Conservation (phyloP, 2,797 vertebrate species). For the Leuciscus waleckii region DNA sequence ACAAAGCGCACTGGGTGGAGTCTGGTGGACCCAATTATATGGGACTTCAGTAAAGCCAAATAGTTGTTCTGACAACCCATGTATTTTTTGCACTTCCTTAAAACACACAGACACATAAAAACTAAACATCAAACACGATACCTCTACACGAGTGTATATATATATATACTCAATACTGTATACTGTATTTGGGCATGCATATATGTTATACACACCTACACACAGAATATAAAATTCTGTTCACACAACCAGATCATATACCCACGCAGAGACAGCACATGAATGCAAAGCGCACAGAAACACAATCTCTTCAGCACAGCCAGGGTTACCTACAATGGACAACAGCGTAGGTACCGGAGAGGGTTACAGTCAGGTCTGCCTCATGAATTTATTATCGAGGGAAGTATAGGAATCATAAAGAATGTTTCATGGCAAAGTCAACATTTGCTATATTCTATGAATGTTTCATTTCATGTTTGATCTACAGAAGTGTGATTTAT, state of each 20-base stretch:
- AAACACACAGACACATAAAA: conserved; percentile 9
- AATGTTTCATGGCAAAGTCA: conserved; percentile 45
- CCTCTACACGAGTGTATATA: not conserved
- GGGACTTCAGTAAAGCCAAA: not conserved
- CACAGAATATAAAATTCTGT: conserved; percentile 26
- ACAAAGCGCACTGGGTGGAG: not conserved
- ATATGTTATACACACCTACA: conserved; percentile 43
- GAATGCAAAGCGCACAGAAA: conserved; percentile 45
- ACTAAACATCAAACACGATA: conserved; percentile 1
- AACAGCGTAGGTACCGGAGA: conserved; percentile 25
- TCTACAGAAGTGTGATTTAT: conserved; percentile 11
- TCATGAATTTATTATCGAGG: conserved; percentile 52
- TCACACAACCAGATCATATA: conserved; percentile 39
- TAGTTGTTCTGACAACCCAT: not conserved
- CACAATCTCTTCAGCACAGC: conserved; percentile 45
- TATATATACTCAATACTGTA: not conserved
- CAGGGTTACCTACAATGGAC: conserved; percentile 41
- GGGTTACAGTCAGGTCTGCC: conserved; percentile 41
- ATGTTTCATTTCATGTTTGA: conserved; percentile 40
- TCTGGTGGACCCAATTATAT: conserved; percentile 13
- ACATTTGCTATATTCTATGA: conserved; percentile 1
- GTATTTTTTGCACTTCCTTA: conserved; percentile 9
- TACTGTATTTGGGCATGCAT: conserved; percentile 6
- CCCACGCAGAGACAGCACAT: conserved; percentile 25
- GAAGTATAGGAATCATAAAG: conserved; percentile 44